Percentiles rank a stretch among this genome's conserved stretches.
phyloP scores from a whole-genome alignment of 2,888 invertebrate species.

The Tillus elongatus region DNA sequence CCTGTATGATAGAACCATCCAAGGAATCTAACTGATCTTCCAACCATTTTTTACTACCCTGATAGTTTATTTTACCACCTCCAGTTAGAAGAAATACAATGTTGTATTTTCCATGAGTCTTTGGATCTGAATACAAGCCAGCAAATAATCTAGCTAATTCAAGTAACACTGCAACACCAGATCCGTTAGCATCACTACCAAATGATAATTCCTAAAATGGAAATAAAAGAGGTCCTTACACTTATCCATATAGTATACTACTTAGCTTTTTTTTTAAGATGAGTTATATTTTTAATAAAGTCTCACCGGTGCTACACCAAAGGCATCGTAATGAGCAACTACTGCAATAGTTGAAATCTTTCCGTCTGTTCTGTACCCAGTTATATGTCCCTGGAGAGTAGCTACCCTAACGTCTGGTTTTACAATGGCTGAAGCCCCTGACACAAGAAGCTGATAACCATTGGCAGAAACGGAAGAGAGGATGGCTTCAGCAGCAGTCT shows the following conservation, averaged over 20 bases:
- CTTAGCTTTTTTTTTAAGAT: no score
- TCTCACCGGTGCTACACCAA: conserved; percentile 83
- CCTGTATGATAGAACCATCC: conserved; percentile 64
- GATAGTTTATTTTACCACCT: conserved; percentile 87
- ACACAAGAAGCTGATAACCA: conserved; percentile 87
- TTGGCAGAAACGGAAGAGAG: conserved; percentile 84
- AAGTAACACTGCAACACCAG: conserved; percentile 78
- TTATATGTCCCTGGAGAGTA: conserved; percentile 77
- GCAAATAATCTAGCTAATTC: conserved; percentile 85
- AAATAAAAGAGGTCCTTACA: conserved; percentile 11
- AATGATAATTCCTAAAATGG: conserved; percentile 65
- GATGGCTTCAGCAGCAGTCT: conserved; percentile 75
- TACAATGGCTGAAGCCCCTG: conserved; percentile 59
- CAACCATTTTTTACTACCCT: conserved; percentile 92
- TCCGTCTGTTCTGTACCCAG: conserved; percentile 61
- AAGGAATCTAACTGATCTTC: conserved; percentile 81
- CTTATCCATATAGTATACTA: no score
- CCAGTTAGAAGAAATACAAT: conserved; percentile 84
- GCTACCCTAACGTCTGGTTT: conserved; percentile 74
- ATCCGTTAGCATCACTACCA: conserved; percentile 90
- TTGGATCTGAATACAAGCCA: conserved; percentile 66
- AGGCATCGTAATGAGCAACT: conserved; percentile 89
- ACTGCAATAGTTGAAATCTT: conserved; percentile 73
- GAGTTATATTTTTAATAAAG: no score
- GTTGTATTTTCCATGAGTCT: conserved; percentile 65